Evolutionary conservation across 2,113 vertebrate species (phyloP), one percentile per base, ranked within the genome.

Genomic region (Dryoscopus gambensis): DNA sequence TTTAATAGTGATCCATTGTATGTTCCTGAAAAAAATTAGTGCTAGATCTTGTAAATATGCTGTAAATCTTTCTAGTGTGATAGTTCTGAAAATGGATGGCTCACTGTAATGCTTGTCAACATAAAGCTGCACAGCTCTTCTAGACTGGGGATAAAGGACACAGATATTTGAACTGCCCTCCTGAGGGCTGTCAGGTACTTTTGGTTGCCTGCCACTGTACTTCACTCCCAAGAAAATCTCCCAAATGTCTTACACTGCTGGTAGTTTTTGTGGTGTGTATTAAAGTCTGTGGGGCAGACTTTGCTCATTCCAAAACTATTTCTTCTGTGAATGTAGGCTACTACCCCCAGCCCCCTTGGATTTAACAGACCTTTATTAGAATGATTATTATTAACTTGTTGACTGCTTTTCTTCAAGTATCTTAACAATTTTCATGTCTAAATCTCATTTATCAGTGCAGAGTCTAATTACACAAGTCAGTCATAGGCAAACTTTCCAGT

Each of bases 1-100:
- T 91, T 80, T 84, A 79, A 85, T 74, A 55, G 62, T 60, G 81
- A 94, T 87, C 77, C 46, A 64, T 70, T 84, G 85, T 46, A 60
- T 31, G 24, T 81, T 94, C 89, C 57, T 83, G 93, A 50, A 85
- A 89, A 91, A 94, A 93, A 87, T 75, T 80, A 94, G 62, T 80
- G 53, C 47, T 91, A 52, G 83, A 60, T 89, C 64, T 94, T 92
- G 62, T 42, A 87, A 91, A 93, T 70, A 42, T 69, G 42, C 80
- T 59, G 44, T 90, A 92, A 87, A 87, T 96, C 74, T 89, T 88
- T 75, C 67, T 57, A 56, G 57, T 13, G 15, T 60, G 76, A 46
- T 84, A 55, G 63, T 64, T 84, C 75, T 80, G 44, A 74, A 93
- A 95, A 89, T 56, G 84, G 40, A 68, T 64, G 22, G 67, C 64